Base-by-base conservation (phyloP, 2,797 vertebrate species). In the Xiphophorus birchmanni region DNA sequence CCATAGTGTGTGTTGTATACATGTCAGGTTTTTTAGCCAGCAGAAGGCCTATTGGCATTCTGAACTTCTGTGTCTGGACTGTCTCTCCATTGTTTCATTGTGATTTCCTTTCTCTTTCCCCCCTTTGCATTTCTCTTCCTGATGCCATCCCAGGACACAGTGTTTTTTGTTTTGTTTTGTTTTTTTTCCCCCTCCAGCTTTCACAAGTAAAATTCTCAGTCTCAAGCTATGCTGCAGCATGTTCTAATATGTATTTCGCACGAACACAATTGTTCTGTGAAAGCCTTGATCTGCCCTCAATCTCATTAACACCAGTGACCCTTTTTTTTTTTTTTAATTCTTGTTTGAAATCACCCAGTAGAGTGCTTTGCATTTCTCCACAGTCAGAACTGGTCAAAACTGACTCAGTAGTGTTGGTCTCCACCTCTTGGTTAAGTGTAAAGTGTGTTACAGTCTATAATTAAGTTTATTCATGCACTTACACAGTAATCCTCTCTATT, bases 101-200 rank as follows among this genome's bases (percentile, higher is more conserved):
- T 86, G 76, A 91, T 93, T 94, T 93, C 91, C 90, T 93, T 87
- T 93, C 85, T 83, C 88, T 89, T 92, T 88, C 86, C 84, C 71
- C 69, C 81, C 80, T 87, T 89, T 88, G 85, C 87, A 79, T 85
- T 85, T 85, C 83, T 88, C 79, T 91, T 91, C 88, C 91, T 90
- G 82, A 80, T 85, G 87, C 21, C 32, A 40, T 77, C 77, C 50
- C 2, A 47, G 73, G 87, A 89, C 90, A 87, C 44, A 1, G 75
- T 75, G n/a, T 82, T 17, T 75, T 73, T 45, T 74, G 37, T 2
- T 69, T 67, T 71, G 71, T 76, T 12, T 73, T 72, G 42, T 74
- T 37, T 73, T 44, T 0, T 74, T 44, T 7, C 63, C 26, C 44
- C 37, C 73, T 10, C 0, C 60, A 37, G 86, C 15, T 73, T 32